Percentiles rank a stretch among this genome's conserved stretches.
phyloP scores from a whole-genome alignment of 2,113 vertebrate genomes.

The Marmota flaviventris region DNA sequence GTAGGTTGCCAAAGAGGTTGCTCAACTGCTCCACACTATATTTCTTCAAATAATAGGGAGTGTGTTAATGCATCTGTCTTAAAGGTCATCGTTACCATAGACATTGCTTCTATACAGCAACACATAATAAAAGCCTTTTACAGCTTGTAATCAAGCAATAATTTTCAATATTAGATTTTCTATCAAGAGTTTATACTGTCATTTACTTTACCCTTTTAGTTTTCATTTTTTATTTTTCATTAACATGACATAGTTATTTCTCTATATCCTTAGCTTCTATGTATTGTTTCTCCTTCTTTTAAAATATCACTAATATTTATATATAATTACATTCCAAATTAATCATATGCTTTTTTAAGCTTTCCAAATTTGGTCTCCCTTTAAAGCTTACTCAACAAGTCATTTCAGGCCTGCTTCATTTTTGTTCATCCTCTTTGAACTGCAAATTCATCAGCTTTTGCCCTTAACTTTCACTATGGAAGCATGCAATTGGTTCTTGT shows the following conservation, averaged over 20 bases:
- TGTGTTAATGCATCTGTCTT: neutral
- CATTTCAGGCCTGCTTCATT: neutral
- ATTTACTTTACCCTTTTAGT: neutral
- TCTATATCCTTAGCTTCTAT: neutral
- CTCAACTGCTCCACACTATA: neutral
- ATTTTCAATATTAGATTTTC: neutral
- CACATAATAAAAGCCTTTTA: neutral
- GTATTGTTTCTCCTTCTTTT: neutral
- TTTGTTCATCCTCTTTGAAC: neutral
- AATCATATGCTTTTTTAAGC: neutral
- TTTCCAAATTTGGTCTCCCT: neutral
- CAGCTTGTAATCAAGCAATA: neutral
- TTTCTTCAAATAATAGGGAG: neutral
- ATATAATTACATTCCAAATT: neutral
- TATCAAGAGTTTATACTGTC: neutral
- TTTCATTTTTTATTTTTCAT: neutral
- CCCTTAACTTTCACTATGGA: neutral
- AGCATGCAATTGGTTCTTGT: neutral
- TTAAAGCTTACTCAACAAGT: neutral
- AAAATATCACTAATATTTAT: neutral
- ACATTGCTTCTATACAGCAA: neutral
- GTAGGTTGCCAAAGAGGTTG: neutral
- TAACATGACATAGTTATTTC: neutral
- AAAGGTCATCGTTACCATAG: neutral
- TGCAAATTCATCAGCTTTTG: neutral